Evolutionary conservation across 2,113 vertebrate genomes (phyloP).

Genomic region (Empidonax traillii): DNA sequence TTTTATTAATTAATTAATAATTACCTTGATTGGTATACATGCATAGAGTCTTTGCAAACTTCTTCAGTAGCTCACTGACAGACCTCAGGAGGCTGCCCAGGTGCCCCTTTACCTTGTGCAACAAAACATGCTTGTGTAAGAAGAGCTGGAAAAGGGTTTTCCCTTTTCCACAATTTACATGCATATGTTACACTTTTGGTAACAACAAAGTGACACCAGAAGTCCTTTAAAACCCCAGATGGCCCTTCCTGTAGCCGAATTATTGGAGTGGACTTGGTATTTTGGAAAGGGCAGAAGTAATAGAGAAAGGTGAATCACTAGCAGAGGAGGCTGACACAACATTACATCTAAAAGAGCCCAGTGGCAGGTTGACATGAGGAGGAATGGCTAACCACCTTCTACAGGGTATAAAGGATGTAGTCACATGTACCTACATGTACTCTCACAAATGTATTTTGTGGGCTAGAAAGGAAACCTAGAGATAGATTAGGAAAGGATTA

Average conservation of each 20-base stretch:
- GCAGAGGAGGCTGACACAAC: not conserved
- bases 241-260: not conserved
- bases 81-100: not conserved
- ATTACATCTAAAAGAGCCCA: not conserved
- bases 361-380: not conserved
- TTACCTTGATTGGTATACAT: not conserved
- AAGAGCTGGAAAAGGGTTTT: not conserved
- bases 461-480: not conserved
- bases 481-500: not conserved
- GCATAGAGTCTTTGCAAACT: not conserved
- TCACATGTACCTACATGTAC: fast-evolving
- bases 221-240: not conserved
- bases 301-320: not conserved
- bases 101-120: not conserved
- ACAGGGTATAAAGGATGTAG: not conserved
- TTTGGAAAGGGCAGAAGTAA: not conserved
- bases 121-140: not conserved
- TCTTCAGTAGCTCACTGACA: not conserved
- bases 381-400: not conserved
- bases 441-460: not conserved
- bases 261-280: fast-evolving
- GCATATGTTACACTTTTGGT: not conserved
- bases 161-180: not conserved
- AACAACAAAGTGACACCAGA: not conserved
- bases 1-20: not conserved